These are phyloP conservation scores for Geotrypetes seraphini DNA, from an alignment of 2,797 vertebrate genomes.

Conservation along the genomic window DNA sequence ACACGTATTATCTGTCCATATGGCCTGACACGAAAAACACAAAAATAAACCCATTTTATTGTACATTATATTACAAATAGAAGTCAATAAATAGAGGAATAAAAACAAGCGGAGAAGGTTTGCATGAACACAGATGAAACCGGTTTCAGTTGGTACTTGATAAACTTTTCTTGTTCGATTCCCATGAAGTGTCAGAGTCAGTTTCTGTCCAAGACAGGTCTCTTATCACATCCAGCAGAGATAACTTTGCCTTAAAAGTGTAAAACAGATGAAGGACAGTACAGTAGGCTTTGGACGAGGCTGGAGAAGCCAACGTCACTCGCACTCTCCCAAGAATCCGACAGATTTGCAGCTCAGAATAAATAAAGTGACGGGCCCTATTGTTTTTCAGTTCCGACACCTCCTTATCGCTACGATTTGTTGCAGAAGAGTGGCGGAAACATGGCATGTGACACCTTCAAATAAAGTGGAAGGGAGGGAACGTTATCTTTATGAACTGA, in stretches of 20 bases:
- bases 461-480: not conserved
- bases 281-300: constrained; percentile 6
- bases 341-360: constrained; percentile 48
- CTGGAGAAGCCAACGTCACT: constrained; percentile 33
- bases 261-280: constrained; percentile 16
- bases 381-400: constrained; percentile 73
- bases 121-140: constrained; percentile 12
- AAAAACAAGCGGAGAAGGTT: constrained; percentile 69
- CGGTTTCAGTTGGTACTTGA: constrained; percentile 1
- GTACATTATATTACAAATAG: constrained; percentile 64
- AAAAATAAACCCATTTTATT: constrained; percentile 60
- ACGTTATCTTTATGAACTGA: constrained; percentile 2
- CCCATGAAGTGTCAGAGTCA: constrained; percentile 19
- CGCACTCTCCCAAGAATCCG: constrained; percentile 60
- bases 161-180: constrained; percentile 17
- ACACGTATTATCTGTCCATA: constrained; percentile 21
- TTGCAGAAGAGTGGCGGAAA: constrained; percentile 37
- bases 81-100: constrained; percentile 98
- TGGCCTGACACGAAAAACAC: constrained; percentile 34
- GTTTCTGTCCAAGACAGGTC: constrained; percentile 17
- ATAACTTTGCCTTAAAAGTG: constrained; percentile 45
- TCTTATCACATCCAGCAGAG: constrained; percentile 25
- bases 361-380: constrained; percentile 48
- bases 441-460: constrained; percentile 49
- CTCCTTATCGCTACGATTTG: constrained; percentile 67